phyloP scores from a whole-genome alignment of 1,140 invertebrate species.

The Muscidifurax raptorellus region DNA sequence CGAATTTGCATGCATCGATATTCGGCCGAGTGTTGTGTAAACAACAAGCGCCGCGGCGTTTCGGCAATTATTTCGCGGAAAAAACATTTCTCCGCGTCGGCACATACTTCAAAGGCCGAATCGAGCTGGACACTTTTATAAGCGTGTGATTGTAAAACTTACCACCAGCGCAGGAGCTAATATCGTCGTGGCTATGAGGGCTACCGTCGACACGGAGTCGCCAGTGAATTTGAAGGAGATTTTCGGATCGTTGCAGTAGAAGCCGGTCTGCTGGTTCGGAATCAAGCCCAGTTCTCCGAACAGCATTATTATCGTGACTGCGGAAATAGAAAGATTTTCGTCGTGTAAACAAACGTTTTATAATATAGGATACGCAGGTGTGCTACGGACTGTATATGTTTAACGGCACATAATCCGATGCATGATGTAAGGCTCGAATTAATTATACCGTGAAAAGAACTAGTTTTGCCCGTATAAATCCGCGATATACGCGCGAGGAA shows the following conservation, averaged over 20 bases:
- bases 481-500: neutral
- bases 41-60: too few species aligned
- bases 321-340: neutral
- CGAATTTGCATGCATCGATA: too few species aligned
- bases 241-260: slow-evolving; percentile 80
- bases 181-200: slow-evolving; percentile 48
- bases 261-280: slow-evolving; percentile 68
- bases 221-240: slow-evolving; percentile 78
- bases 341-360: too few species aligned
- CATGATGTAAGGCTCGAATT: neutral
- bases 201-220: slow-evolving; percentile 76
- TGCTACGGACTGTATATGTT: too few species aligned
- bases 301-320: slow-evolving; percentile 24
- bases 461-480: neutral
- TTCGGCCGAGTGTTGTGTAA: too few species aligned
- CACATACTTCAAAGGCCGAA: too few species aligned
- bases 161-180: slow-evolving; percentile 58
- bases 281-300: slow-evolving; percentile 42
- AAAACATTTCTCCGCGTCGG: too few species aligned
- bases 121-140: too few species aligned
- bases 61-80: too few species aligned
- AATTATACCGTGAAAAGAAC: slow-evolving; percentile 24
- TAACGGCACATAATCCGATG: too few species aligned
- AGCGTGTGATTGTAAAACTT: slow-evolving; percentile 22
- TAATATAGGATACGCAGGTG: too few species aligned